These are phyloP conservation scores for Pelmatolapia mariae DNA, from an alignment of 2,113 vertebrate species.

Conservation along the genomic window DNA sequence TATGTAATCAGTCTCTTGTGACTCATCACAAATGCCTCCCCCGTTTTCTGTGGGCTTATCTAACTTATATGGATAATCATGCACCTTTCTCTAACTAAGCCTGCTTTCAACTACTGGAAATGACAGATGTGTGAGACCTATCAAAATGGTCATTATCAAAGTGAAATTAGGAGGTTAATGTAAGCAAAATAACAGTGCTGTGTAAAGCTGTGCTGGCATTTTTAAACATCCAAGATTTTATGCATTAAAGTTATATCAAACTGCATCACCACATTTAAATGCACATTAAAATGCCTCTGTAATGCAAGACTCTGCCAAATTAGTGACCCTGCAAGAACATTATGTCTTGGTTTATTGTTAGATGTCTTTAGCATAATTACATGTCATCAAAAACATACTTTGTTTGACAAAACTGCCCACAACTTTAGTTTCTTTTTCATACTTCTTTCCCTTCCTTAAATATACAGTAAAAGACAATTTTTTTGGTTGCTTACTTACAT, in stretches of 20 bases:
- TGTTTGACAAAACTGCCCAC: neutral
- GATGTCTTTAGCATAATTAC: neutral
- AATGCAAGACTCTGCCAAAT: neutral
- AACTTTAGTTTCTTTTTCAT: neutral
- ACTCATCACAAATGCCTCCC: slow-evolving; percentile 53
- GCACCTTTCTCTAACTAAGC: slow-evolving; percentile 17
- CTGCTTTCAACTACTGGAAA: slow-evolving; percentile 15
- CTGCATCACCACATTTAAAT: neutral
- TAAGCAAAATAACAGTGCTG: neutral
- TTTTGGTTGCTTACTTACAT: neutral
- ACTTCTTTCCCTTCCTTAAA: neutral
- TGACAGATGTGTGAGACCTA: neutral
- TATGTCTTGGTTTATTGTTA: neutral
- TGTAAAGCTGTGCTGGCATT: neutral
- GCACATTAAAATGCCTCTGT: neutral
- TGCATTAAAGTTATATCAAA: neutral
- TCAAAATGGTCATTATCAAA: neutral
- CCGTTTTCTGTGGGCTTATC: slow-evolving; percentile 39
- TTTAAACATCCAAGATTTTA: neutral
- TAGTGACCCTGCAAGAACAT: neutral
- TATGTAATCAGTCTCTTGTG: slow-evolving; percentile 57
- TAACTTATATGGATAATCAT: slow-evolving; percentile 29
- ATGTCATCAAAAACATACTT: neutral
- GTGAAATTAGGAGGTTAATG: neutral
- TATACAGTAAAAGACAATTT: neutral